Conservation (phyloP, 2,888 invertebrate genomes). For the Cephus nigrinus region DNA sequence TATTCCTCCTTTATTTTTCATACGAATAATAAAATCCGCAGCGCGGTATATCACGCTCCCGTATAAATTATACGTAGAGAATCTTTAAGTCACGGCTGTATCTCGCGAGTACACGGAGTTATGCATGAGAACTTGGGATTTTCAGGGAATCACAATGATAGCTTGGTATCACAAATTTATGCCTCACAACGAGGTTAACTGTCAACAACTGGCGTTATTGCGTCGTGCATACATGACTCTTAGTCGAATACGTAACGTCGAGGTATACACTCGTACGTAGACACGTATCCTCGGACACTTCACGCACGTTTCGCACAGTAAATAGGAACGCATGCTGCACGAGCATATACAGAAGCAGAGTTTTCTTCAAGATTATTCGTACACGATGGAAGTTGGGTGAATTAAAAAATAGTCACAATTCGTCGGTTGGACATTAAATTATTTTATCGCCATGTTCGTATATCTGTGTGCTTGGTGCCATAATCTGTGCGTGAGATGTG, state of each 20-base stretch:
- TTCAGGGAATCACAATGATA: background rate
- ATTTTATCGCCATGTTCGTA: background rate
- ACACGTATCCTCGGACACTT: background rate
- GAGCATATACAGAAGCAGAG: background rate
- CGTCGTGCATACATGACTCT: background rate
- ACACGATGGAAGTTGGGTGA: background rate
- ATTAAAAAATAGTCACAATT: background rate
- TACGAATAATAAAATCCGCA: background rate
- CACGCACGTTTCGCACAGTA: background rate
- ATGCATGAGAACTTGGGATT: background rate
- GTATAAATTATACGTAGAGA: background rate
- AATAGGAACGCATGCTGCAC: background rate
- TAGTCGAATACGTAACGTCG: background rate
- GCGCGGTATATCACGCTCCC: background rate
- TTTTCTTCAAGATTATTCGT: background rate
- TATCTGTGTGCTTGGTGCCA: background rate
- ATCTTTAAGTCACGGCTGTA: background rate
- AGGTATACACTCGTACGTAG: background rate
- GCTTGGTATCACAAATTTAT: slow-evolving; percentile 9
- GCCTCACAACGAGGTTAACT: slow-evolving; percentile 22
- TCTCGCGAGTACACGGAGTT: background rate
- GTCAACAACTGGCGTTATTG: slow-evolving; percentile 14
- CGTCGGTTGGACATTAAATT: background rate
- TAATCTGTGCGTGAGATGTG: background rate
- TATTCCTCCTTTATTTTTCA: background rate